These are phyloP conservation scores for Drosophila biarmipes DNA, from an alignment of 1,140 invertebrate genomes.

Conservation along the genomic window DNA sequence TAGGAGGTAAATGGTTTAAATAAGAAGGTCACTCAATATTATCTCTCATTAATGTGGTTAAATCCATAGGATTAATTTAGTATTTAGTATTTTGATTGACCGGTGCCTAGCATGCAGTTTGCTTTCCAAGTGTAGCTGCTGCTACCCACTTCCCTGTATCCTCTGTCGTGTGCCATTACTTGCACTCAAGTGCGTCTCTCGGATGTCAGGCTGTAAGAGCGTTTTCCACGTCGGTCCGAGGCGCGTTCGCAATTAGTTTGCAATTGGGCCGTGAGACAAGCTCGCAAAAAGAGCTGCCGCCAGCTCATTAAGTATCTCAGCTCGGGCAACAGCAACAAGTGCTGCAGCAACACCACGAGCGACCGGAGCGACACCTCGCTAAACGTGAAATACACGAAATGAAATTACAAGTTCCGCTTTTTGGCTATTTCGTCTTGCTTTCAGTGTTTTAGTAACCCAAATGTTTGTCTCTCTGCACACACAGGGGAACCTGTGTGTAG, in stretches of 20 bases:
- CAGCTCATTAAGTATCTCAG: constrained; percentile 68
- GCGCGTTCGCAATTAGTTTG: constrained; percentile 76
- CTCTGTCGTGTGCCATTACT: constrained; percentile 68
- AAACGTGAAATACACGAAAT: constrained; percentile 79
- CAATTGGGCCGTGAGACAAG: constrained; percentile 76
- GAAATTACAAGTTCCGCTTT: constrained; percentile 81
- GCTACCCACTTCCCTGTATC: background rate
- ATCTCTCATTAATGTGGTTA: too few species aligned
- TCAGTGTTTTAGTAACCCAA: constrained; percentile 79
- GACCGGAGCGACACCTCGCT: constrained; percentile 57
- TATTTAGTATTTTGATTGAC: background rate
- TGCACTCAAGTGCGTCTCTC: constrained; percentile 65
- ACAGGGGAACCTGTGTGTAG: background rate
- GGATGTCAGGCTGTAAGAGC: constrained; percentile 45
- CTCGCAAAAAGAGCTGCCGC: constrained; percentile 45
- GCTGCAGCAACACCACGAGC: constrained; percentile 18
- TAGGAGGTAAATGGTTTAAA: too few species aligned
- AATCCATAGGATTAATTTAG: too few species aligned
- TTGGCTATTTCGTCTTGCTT: constrained; percentile 46
- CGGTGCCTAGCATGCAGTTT: background rate
- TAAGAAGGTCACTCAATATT: too few species aligned
- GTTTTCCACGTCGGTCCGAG: constrained; percentile 41
- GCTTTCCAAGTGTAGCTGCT: constrained; percentile 5
- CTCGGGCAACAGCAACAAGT: constrained; percentile 26
- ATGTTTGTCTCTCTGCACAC: constrained; percentile 45